Percentiles rank a stretch among this genome's conserved stretches.
phyloP scores from a whole-genome alignment of 2,888 invertebrate species.

The Unio delphinus region DNA sequence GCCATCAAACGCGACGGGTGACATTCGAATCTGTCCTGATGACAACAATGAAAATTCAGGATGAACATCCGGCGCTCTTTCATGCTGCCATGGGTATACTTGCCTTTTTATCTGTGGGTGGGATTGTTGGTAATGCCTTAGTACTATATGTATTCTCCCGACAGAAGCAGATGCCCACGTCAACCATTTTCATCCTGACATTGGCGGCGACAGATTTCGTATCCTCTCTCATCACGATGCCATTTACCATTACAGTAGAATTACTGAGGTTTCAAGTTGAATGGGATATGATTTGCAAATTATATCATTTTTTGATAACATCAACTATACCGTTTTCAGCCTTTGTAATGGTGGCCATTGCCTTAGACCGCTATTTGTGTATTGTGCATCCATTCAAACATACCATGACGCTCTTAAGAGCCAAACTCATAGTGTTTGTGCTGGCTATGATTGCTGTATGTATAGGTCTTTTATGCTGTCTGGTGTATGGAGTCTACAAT shows the following conservation, averaged over 20 bases:
- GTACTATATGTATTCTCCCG: slow-evolving; percentile 60
- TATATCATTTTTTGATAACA: slow-evolving; percentile 62
- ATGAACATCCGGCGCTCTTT: slow-evolving; percentile 3
- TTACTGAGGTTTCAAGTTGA: slow-evolving; percentile 46
- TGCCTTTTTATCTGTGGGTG: slow-evolving; percentile 51
- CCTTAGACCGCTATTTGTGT: slow-evolving; percentile 61
- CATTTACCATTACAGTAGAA: slow-evolving; percentile 64
- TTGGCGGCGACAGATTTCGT: slow-evolving; percentile 65
- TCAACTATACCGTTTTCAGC: slow-evolving; percentile 65
- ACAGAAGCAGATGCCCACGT: slow-evolving; percentile 57
- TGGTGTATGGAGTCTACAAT: slow-evolving; percentile 29
- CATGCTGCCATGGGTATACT: slow-evolving; percentile 49
- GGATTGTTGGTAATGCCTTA: slow-evolving; percentile 57
- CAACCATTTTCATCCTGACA: slow-evolving; percentile 67
- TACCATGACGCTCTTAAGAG: slow-evolving; percentile 59
- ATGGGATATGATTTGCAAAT: slow-evolving; percentile 56
- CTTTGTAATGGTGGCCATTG: slow-evolving; percentile 62
- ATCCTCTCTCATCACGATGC: slow-evolving; percentile 63
- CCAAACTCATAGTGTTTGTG: slow-evolving; percentile 36
- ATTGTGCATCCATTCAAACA: slow-evolving; percentile 66
- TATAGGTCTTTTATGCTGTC: slow-evolving; percentile 37
- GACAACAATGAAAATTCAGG: no score
- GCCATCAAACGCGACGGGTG: no score
- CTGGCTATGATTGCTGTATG: slow-evolving; percentile 29
- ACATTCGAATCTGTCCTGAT: no score